These are phyloP conservation scores for Calcarius ornatus DNA, from an alignment of 2,113 vertebrate genomes.

Conservation along the genomic window DNA sequence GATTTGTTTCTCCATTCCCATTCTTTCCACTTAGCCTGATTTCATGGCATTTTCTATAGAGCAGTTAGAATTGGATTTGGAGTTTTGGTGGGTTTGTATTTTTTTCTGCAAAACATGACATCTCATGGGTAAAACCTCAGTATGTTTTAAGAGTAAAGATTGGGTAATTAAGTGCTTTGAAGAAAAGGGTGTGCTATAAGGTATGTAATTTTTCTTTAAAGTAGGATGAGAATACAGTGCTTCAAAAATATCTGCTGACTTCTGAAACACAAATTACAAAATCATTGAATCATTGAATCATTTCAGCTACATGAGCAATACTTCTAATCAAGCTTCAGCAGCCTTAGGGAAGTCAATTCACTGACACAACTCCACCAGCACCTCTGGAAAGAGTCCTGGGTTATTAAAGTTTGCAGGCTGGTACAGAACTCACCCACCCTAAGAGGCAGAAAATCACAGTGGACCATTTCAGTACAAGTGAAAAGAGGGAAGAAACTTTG, in stretches of 20 bases:
- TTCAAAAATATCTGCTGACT: neutral
- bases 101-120: neutral
- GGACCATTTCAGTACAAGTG: neutral
- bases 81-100: accelerated
- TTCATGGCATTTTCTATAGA: neutral
- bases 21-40: neutral
- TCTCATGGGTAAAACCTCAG: neutral
- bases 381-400: neutral
- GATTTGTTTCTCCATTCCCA: neutral
- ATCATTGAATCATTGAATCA: accelerated
- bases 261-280: neutral
- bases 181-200: neutral
- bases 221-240: neutral
- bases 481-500: neutral
- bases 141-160: neutral
- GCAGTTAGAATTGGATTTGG: neutral
- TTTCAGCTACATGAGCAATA: neutral
- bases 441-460: neutral
- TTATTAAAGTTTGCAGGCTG: neutral
- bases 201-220: neutral
- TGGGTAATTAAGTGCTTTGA: neutral
- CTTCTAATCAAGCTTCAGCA: neutral
- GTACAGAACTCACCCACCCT: neutral
- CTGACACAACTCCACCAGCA: neutral
- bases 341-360: neutral